These are phyloP conservation scores for Jacana jacana DNA, from an alignment of 2,113 vertebrate species.

Conservation along the genomic window DNA sequence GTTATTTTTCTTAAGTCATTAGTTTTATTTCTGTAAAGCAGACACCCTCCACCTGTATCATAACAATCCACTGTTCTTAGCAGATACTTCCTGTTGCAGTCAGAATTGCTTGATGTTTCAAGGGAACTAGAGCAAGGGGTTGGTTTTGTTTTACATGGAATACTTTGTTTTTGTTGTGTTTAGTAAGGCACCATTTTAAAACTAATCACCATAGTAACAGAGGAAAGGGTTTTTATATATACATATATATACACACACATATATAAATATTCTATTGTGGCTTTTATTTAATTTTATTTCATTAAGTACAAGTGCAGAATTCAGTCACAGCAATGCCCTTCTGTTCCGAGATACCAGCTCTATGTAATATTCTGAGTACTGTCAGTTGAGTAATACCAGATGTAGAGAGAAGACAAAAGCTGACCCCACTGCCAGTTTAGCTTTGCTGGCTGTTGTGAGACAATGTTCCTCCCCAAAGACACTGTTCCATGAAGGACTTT, in stretches of 20 bases:
- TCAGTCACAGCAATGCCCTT: background rate
- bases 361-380: background rate
- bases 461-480: background rate
- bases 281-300: constrained; percentile 13
- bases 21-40: background rate
- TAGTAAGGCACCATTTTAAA: background rate
- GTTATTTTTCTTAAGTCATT: background rate
- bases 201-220: background rate
- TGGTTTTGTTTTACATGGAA: background rate
- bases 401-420: background rate
- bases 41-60: background rate
- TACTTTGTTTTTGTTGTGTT: background rate
- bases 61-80: background rate
- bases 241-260: background rate
- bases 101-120: background rate
- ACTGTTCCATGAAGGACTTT: background rate
- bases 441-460: background rate
- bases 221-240: background rate
- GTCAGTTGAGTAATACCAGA: background rate
- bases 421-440: background rate
- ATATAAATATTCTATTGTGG: background rate
- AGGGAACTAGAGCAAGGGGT: background rate
- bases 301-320: background rate
- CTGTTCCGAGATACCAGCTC: background rate
- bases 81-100: background rate